Percentiles rank a stretch among this genome's conserved stretches.
These are phyloP conservation scores for Leptopilina myrica DNA, from an alignment of 2,888 invertebrate species.

Conservation along the genomic window DNA sequence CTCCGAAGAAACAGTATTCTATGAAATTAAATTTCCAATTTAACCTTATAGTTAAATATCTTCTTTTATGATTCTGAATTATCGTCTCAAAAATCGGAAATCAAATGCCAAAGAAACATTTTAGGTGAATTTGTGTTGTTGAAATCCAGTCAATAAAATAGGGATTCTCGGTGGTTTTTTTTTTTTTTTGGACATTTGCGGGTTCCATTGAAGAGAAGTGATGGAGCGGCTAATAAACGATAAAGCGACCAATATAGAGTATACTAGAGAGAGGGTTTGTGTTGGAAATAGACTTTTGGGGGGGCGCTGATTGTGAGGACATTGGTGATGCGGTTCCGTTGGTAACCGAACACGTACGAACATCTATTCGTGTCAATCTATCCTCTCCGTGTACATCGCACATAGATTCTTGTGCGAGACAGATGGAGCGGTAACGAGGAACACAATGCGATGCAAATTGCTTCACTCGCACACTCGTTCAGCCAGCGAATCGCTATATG, in stretches of 20 bases:
- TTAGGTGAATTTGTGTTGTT: constrained; percentile 5
- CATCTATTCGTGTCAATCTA: neutral
- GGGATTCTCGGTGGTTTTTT: neutral
- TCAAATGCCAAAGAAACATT: constrained; percentile 11
- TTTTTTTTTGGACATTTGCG: neutral
- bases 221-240: constrained; percentile 70
- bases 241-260: constrained; percentile 69
- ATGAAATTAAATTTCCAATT: too few species aligned
- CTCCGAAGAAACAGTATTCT: too few species aligned
- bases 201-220: constrained; percentile 52
- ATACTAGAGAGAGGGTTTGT: constrained; percentile 64
- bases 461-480: constrained; percentile 61
- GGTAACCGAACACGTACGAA: constrained; percentile 43
- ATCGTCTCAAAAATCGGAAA: too few species aligned
- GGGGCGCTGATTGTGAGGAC: constrained; percentile 69
- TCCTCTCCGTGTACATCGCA: neutral
- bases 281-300: constrained; percentile 61
- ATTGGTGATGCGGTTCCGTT: constrained; percentile 56
- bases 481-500: constrained; percentile 55
- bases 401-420: constrained; percentile 59
- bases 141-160: neutral
- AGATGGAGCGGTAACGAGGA: constrained; percentile 74
- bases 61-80: too few species aligned
- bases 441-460: constrained; percentile 76
- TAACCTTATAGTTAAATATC: too few species aligned